Percentiles rank a stretch among this genome's conserved stretches.
phyloP scores from a whole-genome alignment of 2,113 vertebrate genomes.

The Callionymus lyra region DNA sequence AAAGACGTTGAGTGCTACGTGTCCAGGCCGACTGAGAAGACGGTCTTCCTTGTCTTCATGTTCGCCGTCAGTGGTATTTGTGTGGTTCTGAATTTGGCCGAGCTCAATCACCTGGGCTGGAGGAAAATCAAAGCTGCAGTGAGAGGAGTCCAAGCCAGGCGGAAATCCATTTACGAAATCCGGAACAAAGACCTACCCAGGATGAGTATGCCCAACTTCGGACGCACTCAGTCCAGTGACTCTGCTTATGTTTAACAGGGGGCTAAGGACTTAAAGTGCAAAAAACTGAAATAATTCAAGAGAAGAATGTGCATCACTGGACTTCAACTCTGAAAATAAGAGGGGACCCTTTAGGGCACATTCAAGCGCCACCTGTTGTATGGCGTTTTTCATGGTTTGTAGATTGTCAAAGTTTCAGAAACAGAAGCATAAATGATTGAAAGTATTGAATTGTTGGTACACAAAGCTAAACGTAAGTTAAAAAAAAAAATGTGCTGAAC shows the following conservation, averaged over 20 bases:
- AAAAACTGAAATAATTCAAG: too few species aligned
- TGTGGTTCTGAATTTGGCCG: slow-evolving; percentile 83
- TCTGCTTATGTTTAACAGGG: slow-evolving; percentile 79
- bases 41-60: slow-evolving; percentile 87
- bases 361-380: too few species aligned
- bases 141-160: slow-evolving; percentile 80
- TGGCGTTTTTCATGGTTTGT: too few species aligned
- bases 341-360: too few species aligned
- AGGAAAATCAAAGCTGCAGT: slow-evolving; percentile 87
- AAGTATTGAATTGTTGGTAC: too few species aligned
- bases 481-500: too few species aligned
- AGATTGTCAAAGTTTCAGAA: too few species aligned
- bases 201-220: slow-evolving; percentile 86
- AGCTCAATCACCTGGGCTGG: slow-evolving; percentile 88
- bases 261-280: too few species aligned
- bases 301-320: too few species aligned
- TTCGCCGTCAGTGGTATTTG: slow-evolving; percentile 87
- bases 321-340: too few species aligned
- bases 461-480: too few species aligned
- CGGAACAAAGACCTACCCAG: slow-evolving; percentile 82
- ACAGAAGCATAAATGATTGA: too few species aligned
- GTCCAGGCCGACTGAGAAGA: slow-evolving; percentile 87
- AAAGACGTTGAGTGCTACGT: slow-evolving; percentile 90
- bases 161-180: slow-evolving; percentile 89
- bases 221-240: slow-evolving; percentile 88